phyloP scores from a whole-genome alignment of 2,888 invertebrate genomes.

The Eurytoma californica region DNA sequence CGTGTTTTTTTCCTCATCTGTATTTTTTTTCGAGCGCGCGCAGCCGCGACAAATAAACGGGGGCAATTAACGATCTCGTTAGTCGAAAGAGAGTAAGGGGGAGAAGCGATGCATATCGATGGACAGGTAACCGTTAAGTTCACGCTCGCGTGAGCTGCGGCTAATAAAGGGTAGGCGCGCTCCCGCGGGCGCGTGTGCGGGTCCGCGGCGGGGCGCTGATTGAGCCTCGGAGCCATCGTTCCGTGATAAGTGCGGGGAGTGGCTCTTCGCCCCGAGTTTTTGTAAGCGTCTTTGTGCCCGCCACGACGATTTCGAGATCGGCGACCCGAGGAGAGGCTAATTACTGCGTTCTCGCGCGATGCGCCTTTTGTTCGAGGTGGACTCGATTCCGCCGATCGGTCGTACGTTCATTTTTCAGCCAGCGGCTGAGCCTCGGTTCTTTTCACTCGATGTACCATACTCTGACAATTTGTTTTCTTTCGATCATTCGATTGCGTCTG shows the following conservation, averaged over 20 bases:
- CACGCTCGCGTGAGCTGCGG: constrained; percentile 36
- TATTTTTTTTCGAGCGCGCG: background rate
- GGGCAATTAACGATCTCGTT: constrained; percentile 42
- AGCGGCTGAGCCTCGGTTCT: too few relatives aligned
- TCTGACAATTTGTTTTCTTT: too few relatives aligned
- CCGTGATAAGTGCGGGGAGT: background rate
- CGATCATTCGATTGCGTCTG: too few relatives aligned
- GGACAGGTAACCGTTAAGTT: constrained; percentile 43
- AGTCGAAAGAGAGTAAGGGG: background rate
- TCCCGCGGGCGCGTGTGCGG: background rate
- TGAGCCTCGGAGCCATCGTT: constrained; percentile 11
- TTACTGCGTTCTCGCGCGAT: background rate
- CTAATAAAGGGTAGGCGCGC: background rate
- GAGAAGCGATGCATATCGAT: constrained; percentile 10
- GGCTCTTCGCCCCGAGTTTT: background rate
- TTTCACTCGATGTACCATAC: too few relatives aligned
- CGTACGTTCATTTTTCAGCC: too few relatives aligned
- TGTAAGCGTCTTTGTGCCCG: background rate
- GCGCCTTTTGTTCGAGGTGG: too few relatives aligned
- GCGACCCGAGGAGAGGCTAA: background rate
- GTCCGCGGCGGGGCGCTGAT: constrained; percentile 23
- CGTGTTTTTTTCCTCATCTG: background rate
- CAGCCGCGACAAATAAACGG: constrained; percentile 35
- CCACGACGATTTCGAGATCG: background rate
- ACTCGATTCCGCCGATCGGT: too few relatives aligned